A percentile compares a stretch with the other conserved stretches of the same genome.
Conservation (phyloP, 1,140 invertebrate species). For the Nasonia vitripennis region DNA sequence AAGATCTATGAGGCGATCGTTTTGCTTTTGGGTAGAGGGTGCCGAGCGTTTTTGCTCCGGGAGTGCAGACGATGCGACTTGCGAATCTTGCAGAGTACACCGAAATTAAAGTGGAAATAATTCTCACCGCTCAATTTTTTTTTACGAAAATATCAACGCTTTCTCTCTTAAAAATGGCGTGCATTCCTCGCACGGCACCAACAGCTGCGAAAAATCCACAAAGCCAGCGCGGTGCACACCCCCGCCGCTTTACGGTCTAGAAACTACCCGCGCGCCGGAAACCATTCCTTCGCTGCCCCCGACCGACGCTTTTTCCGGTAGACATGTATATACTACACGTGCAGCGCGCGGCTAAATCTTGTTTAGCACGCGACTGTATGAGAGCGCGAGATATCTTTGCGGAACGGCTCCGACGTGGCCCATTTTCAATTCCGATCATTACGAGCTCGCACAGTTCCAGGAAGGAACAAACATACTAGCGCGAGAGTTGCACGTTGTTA, state of each 20-base stretch:
- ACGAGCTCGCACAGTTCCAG: background rate
- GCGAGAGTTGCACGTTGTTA: background rate
- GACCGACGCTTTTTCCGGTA: background rate
- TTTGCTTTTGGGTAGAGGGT: background rate
- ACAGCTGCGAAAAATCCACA: constrained; percentile 9
- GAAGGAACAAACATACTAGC: constrained; percentile 9
- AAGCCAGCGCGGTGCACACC: background rate
- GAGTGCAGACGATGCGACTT: background rate
- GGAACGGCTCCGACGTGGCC: background rate
- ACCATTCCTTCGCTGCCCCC: constrained; percentile 22
- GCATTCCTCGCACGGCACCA: no score
- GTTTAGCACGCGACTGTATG: constrained; percentile 1
- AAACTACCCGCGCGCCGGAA: constrained; percentile 27
- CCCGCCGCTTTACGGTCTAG: background rate
- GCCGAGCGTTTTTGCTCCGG: no score
- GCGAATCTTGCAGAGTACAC: no score
- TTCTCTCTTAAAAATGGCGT: no score
- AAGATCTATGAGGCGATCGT: background rate
- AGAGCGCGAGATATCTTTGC: background rate
- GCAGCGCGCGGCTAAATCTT: background rate
- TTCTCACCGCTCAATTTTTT: no score
- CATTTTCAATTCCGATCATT: constrained; percentile 32
- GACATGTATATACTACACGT: background rate
- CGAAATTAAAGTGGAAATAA: background rate
- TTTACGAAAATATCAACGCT: no score